A percentile compares a stretch with the other conserved stretches of the same genome.
phyloP scores from a whole-genome alignment of 2,888 invertebrate species.

The Stenodera caucasica region DNA sequence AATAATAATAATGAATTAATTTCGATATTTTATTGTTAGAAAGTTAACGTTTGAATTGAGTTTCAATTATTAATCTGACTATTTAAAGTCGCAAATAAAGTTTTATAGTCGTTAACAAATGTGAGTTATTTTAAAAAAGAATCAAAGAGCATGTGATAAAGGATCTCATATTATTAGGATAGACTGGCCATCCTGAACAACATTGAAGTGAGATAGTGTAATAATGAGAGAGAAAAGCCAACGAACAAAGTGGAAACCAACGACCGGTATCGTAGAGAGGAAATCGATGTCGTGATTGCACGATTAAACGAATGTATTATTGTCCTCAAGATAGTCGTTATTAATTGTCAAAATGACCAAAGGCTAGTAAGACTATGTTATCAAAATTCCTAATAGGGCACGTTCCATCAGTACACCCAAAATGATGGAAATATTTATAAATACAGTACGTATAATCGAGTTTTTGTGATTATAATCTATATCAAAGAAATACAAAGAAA shows the following conservation, averaged over 20 bases:
- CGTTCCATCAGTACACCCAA: neutral
- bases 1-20: no score
- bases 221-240: neutral
- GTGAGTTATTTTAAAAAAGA: slow-evolving; percentile 38
- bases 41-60: no score
- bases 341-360: slow-evolving; percentile 36
- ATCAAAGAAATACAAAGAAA: no score
- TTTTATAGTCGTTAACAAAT: slow-evolving; percentile 39
- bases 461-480: no score
- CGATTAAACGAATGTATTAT: slow-evolving; percentile 41
- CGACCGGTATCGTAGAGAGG: slow-evolving; percentile 38
- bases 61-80: slow-evolving; percentile 33
- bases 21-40: no score
- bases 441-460: no score
- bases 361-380: slow-evolving; percentile 21
- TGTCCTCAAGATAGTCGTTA: slow-evolving; percentile 39
- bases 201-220: neutral
- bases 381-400: slow-evolving; percentile 22
- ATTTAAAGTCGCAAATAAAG: slow-evolving; percentile 35
- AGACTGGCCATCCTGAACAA: slow-evolving; percentile 32
- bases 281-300: slow-evolving; percentile 41
- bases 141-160: slow-evolving; percentile 39
- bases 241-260: slow-evolving; percentile 43
- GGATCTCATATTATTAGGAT: slow-evolving; percentile 41
- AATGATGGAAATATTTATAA: neutral